These are phyloP conservation scores for Apocrypta bakeri DNA, from an alignment of 1,140 invertebrate genomes.

Conservation along the genomic window DNA sequence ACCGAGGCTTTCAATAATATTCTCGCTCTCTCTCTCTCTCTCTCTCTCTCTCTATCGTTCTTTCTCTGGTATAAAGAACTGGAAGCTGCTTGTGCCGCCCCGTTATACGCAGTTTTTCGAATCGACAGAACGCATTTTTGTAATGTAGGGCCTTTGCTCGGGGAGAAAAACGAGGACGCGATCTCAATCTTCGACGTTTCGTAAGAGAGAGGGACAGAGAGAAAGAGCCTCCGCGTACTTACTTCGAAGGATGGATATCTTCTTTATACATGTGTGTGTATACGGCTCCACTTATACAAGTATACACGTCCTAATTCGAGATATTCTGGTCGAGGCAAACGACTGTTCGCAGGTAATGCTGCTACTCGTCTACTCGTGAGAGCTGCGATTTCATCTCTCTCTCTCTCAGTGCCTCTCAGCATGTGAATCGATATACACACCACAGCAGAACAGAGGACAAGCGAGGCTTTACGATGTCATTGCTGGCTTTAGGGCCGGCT, in stretches of 20 bases:
- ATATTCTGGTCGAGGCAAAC: slow-evolving; percentile 42
- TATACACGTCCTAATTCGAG: neutral
- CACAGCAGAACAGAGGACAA: neutral
- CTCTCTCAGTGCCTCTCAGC: neutral
- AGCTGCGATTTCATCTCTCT: neutral
- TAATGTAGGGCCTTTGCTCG: neutral
- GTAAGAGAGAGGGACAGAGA: slow-evolving; percentile 7
- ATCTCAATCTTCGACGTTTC: slow-evolving; percentile 36
- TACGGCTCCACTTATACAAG: neutral
- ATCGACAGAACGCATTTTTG: neutral
- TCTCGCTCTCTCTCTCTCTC: neutral
- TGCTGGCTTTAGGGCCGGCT: slow-evolving; percentile 4
- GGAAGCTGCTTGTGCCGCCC: neutral
- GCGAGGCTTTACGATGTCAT: slow-evolving; percentile 37
- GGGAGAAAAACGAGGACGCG: slow-evolving; percentile 21
- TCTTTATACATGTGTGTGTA: neutral
- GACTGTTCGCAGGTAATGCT: neutral
- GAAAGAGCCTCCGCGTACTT: too few species aligned
- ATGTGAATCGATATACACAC: neutral
- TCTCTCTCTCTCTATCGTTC: too few species aligned
- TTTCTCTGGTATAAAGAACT: neutral
- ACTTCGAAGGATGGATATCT: neutral
- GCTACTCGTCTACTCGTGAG: neutral
- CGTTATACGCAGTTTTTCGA: neutral
- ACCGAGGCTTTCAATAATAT: slow-evolving; percentile 45